These are phyloP conservation scores for Echinometra lucunter DNA, from an alignment of 53 echinoderm and acorn worm species.

Conservation along the genomic window DNA sequence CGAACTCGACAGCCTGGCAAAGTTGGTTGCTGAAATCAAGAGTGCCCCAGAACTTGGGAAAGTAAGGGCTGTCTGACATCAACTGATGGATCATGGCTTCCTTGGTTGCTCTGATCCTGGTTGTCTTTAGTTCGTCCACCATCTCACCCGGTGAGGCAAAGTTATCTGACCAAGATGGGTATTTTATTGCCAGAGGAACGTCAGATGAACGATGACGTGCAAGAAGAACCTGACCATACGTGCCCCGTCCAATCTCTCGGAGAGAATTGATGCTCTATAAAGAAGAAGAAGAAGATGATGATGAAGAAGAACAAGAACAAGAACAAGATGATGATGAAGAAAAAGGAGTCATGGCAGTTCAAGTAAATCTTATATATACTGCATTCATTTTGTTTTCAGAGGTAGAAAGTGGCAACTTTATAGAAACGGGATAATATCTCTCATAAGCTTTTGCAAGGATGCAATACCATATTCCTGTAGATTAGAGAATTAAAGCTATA, in stretches of 20 bases:
- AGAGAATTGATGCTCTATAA: slow-evolving; percentile 8
- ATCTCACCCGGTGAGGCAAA: slow-evolving; percentile 27
- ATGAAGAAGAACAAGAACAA: no score
- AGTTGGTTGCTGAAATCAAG: slow-evolving; percentile 4
- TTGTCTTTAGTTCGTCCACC: slow-evolving; percentile 14
- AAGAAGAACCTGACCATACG: slow-evolving; percentile 16
- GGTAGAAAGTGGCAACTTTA: no score
- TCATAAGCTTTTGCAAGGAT: no score
- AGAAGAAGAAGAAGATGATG: no score
- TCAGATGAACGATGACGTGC: neutral
- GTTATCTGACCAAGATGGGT: slow-evolving; percentile 8
- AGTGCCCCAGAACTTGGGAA: slow-evolving; percentile 23
- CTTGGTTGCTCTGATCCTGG: slow-evolving; percentile 29
- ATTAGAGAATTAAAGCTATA: no score
- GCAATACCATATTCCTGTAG: no score
- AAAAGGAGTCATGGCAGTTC: no score
- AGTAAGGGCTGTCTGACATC: slow-evolving; percentile 1
- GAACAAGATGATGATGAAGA: no score
- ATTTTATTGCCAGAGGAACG: slow-evolving; percentile 9
- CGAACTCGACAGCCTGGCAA: slow-evolving; percentile 21
- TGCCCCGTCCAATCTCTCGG: slow-evolving; percentile 2
- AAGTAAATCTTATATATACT: no score
- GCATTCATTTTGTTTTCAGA: no score
- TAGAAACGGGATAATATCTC: no score
- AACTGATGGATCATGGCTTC: slow-evolving; percentile 33